A percentile compares a stretch with the other conserved stretches of the same genome.
Conservation (phyloP, 1,140 invertebrate genomes). For the Drosophila burlai region DNA sequence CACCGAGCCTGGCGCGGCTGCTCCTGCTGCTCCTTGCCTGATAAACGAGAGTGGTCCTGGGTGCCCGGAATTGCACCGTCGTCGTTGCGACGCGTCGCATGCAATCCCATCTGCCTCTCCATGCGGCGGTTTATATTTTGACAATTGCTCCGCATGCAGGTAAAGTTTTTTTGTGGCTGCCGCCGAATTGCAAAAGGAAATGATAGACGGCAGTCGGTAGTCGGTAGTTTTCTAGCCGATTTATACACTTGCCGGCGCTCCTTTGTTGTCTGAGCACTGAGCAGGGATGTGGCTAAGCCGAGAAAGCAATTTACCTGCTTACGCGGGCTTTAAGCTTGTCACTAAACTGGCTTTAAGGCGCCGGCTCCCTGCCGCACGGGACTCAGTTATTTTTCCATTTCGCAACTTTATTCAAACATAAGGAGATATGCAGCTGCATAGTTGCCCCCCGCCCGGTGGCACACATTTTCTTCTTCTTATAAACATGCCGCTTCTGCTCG, state of each 20-base stretch:
- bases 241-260: conserved; percentile 68
- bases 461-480: conserved; percentile 38
- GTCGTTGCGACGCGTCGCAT: conserved; percentile 2
- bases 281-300: conserved; percentile 49
- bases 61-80: conserved; percentile 19
- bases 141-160: conserved; percentile 59
- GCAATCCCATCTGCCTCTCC: conserved; percentile 5
- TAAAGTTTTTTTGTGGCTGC: conserved; percentile 43
- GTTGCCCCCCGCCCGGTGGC: conserved; percentile 1
- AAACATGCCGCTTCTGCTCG: conserved; percentile 68
- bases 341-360: conserved; percentile 10
- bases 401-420: conserved; percentile 65
- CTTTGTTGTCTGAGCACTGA: conserved; percentile 69
- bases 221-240: conserved; percentile 78
- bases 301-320: conserved; percentile 58
- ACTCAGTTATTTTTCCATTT: conserved; percentile 40
- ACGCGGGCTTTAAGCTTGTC: conserved; percentile 42
- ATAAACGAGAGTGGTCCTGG: conserved; percentile 72
- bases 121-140: conserved; percentile 73
- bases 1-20: conserved; percentile 14
- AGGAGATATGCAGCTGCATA: conserved; percentile 55
- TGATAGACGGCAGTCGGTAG: conserved; percentile 77
- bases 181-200: conserved; percentile 71
- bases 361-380: background rate
- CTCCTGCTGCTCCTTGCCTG: conserved; percentile 42